Base-by-base conservation (phyloP, 1,140 invertebrate species). In the Meloidogyne floridensis region DNA sequence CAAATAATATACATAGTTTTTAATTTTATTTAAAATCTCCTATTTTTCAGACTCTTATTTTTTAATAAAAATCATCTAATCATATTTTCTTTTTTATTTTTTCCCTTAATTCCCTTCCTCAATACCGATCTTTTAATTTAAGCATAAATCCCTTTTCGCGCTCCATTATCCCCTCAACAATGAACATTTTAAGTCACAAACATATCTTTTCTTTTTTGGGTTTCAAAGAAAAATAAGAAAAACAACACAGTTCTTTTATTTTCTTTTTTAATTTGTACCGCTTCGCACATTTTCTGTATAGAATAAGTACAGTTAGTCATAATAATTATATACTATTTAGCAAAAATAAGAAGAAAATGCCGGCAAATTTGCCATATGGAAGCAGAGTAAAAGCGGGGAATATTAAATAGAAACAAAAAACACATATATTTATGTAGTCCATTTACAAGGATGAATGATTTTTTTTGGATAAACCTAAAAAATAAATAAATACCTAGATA, bases 351-450 rank as follows among this genome's bases (percentile, higher is more conserved):
- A 65, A 47, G 59, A 65, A 65, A 65, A 65, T 65, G 59, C 59
- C 59, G 59, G 59, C 59, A 65, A 65, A 65, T 65, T 65, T 65
- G 59, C 59, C 59, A 65, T 65, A 65, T 65, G 59, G 15, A n/a
- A 65, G n/a, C 59, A 65, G 59, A 65, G 59, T 65, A 65, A 65
- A 65, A 65, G 59, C 59, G 59, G 59, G n/a, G 59, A 65, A 65
- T 65, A 65, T 56, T 56, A n/a, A 65, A 65, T 6, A 65, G 5
- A n/a, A 65, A 15, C n/a, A 65, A 65, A 8, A 65, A 65, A 6
- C n/a, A n/a, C n/a, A n/a, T n/a, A 65, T n/a, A 32, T 32, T 32
- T 32, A 32, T 32, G 32, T 32, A 32, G 59, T 65, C 59, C 59
- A 65, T 65, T 65, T 65, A 65, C 59, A 65, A 65, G 59, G 59